A percentile compares a stretch with the other conserved stretches of the same genome.
Conservation (phyloP, 2,888 invertebrate species). For the Leuctra nigra region DNA sequence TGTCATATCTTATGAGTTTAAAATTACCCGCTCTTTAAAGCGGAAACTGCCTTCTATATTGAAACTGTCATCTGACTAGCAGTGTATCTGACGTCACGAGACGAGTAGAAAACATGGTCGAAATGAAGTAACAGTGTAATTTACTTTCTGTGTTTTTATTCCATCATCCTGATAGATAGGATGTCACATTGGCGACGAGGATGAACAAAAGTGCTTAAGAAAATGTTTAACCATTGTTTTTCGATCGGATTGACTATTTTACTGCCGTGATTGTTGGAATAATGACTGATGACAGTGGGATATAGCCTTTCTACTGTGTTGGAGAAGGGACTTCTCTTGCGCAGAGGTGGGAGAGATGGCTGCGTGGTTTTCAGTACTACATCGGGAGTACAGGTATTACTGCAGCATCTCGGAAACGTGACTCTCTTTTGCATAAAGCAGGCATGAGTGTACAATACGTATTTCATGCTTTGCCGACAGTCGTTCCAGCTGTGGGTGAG, state of each 20-base stretch:
- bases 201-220: not conserved
- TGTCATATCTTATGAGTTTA: too few relatives aligned
- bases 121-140: not conserved
- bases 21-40: too few relatives aligned
- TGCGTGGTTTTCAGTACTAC: not conserved
- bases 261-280: not conserved
- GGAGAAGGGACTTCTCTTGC: not conserved
- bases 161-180: not conserved
- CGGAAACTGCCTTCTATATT: too few relatives aligned
- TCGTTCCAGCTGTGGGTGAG: not conserved
- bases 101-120: too few relatives aligned
- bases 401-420: not conserved
- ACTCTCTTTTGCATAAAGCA: not conserved
- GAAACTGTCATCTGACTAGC: too few relatives aligned
- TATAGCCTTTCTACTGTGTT: not conserved
- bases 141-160: not conserved
- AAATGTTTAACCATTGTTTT: not conserved
- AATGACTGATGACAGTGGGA: not conserved
- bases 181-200: slow-evolving; percentile 3
- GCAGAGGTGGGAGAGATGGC: not conserved
- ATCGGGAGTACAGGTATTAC: not conserved
- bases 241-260: not conserved
- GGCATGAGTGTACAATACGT: not conserved
- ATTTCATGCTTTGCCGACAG: not conserved
- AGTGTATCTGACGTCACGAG: too few relatives aligned